phyloP scores from a whole-genome alignment of 1,140 invertebrate species.

The Centruroides vittatus region DNA sequence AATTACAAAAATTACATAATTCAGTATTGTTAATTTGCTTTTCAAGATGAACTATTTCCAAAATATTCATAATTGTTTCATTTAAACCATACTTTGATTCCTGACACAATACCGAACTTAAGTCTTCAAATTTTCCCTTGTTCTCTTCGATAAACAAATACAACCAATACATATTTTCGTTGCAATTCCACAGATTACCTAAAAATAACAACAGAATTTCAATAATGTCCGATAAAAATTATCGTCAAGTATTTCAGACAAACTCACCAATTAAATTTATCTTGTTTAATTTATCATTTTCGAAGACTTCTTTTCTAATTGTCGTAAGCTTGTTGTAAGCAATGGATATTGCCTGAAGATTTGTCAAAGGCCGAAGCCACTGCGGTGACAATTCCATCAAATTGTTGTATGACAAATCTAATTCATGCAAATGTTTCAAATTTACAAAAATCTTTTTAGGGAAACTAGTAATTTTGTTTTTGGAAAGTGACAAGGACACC shows the following conservation, averaged over 20 bases:
- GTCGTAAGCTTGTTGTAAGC: conserved; percentile 9
- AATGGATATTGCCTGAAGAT: conserved; percentile 9
- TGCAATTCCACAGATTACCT: conserved; percentile 18
- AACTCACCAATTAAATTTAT: conserved; percentile 11
- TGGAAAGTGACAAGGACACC: neutral
- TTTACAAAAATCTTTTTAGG: conserved; percentile 1
- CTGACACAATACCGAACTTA: conserved; percentile 10
- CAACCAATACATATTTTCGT: conserved; percentile 11
- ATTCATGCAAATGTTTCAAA: neutral
- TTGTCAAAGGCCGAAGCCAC: conserved; percentile 3
- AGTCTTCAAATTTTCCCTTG: conserved; percentile 1
- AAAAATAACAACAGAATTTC: neutral
- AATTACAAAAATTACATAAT: conserved; percentile 18
- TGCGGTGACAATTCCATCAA: neutral
- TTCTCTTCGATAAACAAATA: conserved; percentile 7
- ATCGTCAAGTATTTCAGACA: too few relatives aligned
- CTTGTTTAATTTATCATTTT: conserved; percentile 5
- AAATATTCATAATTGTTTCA: conserved; percentile 9
- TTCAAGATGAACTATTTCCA: conserved; percentile 7
- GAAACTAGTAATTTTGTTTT: conserved; percentile 6
- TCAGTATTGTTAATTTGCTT: conserved; percentile 7
- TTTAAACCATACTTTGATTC: conserved; percentile 5
- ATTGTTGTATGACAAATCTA: conserved; percentile 11
- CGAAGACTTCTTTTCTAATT: conserved; percentile 2
- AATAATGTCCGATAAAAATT: too few relatives aligned